A percentile compares a stretch with the other conserved stretches of the same genome.
phyloP scores from a whole-genome alignment of 1,140 invertebrate genomes.

The Philotrypesis tridentata region DNA sequence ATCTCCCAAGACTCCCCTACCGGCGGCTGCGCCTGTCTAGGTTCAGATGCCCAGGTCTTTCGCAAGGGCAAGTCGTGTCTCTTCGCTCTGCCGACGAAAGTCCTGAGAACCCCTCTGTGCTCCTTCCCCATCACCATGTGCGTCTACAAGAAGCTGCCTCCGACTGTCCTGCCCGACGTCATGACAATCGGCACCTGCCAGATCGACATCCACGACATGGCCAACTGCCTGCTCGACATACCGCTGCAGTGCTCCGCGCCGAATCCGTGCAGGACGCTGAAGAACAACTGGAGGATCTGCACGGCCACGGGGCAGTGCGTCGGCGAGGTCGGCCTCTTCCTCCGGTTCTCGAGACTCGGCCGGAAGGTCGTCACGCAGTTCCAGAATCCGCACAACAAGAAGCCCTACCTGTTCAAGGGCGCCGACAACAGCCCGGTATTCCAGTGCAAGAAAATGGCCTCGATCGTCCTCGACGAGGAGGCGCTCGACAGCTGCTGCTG shows the following conservation, averaged over 20 bases:
- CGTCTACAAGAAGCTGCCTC: constrained; percentile 68
- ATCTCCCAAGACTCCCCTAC: constrained; percentile 65
- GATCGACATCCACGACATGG: constrained; percentile 61
- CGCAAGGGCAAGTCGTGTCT: constrained; percentile 72
- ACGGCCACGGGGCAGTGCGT: constrained; percentile 69
- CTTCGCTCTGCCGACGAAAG: constrained; percentile 63
- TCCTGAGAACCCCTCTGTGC: constrained; percentile 58
- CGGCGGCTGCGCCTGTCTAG: constrained; percentile 55
- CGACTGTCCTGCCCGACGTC: constrained; percentile 65
- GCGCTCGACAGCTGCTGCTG: neutral
- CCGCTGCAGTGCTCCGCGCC: constrained; percentile 49
- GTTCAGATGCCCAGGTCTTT: constrained; percentile 60
- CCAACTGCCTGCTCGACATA: constrained; percentile 62
- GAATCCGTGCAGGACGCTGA: constrained; percentile 68
- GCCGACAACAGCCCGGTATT: constrained; percentile 58
- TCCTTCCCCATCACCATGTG: constrained; percentile 66
- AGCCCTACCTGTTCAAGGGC: constrained; percentile 69
- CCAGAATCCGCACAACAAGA: constrained; percentile 69
- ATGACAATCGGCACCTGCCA: constrained; percentile 64
- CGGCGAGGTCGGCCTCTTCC: constrained; percentile 74
- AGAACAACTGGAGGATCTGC: constrained; percentile 75
- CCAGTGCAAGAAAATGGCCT: constrained; percentile 62
- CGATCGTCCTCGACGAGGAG: constrained; percentile 1
- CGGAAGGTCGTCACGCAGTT: constrained; percentile 80
- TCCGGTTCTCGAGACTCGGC: constrained; percentile 79